These are phyloP conservation scores for Tholera decimalis DNA, from an alignment of 2,888 invertebrate species.

Conservation along the genomic window DNA sequence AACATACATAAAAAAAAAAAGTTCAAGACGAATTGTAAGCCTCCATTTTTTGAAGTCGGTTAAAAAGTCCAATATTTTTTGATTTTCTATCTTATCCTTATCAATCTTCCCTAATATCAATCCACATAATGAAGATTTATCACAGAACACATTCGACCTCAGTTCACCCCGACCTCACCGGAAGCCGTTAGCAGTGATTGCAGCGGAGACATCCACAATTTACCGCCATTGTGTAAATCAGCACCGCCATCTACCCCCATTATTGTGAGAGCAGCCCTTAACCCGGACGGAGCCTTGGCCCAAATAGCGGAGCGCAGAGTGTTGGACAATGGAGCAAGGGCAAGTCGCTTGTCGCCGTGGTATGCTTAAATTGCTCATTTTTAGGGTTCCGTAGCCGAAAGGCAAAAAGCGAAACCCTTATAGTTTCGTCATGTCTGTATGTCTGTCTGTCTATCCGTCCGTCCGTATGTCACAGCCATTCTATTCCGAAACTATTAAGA, in stretches of 20 bases:
- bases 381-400: background rate
- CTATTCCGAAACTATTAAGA: no score
- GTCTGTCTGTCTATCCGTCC: no score
- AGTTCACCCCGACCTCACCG: background rate
- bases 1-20: no score
- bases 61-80: no score
- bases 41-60: no score
- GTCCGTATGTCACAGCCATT: no score
- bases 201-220: slow-evolving; percentile 42
- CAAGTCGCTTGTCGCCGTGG: background rate
- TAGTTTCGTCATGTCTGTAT: no score
- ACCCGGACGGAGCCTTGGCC: slow-evolving; percentile 62
- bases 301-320: slow-evolving; percentile 32
- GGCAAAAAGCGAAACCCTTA: background rate
- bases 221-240: slow-evolving; percentile 50
- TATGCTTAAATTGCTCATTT: slow-evolving; percentile 12
- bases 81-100: no score
- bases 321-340: background rate
- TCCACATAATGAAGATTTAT: slow-evolving; percentile 2
- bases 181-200: slow-evolving; percentile 47
- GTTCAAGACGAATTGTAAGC: no score
- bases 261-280: slow-evolving; percentile 48
- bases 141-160: slow-evolving; percentile 13
- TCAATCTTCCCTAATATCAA: background rate
- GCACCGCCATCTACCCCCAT: slow-evolving; percentile 45